Conservation (phyloP, 64 coral and sea anemone genomes). For the Porites lutea region DNA sequence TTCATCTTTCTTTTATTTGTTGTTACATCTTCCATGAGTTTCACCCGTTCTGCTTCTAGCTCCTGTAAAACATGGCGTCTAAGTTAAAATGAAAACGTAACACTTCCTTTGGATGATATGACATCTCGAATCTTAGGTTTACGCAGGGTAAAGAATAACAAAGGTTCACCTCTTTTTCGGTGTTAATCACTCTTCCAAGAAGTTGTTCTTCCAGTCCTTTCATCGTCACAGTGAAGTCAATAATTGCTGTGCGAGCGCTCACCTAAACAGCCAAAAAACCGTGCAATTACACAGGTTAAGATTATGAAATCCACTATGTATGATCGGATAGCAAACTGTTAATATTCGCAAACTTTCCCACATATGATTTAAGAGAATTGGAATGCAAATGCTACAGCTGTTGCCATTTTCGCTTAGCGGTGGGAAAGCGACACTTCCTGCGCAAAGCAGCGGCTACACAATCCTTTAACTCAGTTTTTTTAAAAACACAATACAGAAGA, state of each 20-base stretch:
- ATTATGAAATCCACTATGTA: no score
- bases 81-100: no score
- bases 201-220: constrained; percentile 98
- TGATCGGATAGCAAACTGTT: no score
- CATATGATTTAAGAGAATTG: no score
- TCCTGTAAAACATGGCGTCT: constrained; percentile 32
- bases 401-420: no score
- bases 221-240: constrained; percentile 99
- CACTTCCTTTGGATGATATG: no score
- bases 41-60: constrained; percentile 88
- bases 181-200: constrained; percentile 94
- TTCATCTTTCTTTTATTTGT: constrained; percentile 96
- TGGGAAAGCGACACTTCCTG: no score
- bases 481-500: no score
- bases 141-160: background rate
- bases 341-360: no score
- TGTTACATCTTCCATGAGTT: constrained; percentile 89
- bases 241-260: constrained; percentile 99
- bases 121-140: background rate
- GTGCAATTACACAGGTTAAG: background rate
- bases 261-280: constrained; percentile 61
- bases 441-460: no score
- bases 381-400: no score
- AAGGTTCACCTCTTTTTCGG: constrained; percentile 90
- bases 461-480: no score